Percentiles rank a stretch among this genome's conserved stretches.
phyloP scores from a whole-genome alignment of 2,113 vertebrate genomes.

The Oreochromis aureus region DNA sequence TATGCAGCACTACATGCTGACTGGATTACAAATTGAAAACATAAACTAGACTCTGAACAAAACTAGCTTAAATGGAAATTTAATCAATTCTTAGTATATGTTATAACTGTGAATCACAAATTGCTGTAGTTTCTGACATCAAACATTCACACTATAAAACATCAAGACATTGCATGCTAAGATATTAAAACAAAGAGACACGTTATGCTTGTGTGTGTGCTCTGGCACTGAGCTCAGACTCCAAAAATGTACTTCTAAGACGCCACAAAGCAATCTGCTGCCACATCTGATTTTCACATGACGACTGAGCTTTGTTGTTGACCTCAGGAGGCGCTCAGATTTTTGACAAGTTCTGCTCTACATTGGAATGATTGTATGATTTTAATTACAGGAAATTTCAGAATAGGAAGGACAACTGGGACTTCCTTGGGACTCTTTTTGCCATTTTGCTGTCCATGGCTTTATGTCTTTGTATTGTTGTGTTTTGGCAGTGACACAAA shows the following conservation, averaged over 20 bases:
- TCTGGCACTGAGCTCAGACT: constrained; percentile 39
- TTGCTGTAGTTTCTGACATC: background rate
- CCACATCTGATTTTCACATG: constrained; percentile 64
- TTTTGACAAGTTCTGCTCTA: constrained; percentile 33
- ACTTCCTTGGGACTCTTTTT: constrained; percentile 20
- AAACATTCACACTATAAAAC: background rate
- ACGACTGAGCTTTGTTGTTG: constrained; percentile 48
- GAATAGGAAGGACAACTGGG: constrained; percentile 13
- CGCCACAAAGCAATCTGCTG: constrained; percentile 53
- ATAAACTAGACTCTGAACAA: background rate
- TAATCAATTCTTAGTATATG: background rate
- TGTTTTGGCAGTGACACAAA: background rate
- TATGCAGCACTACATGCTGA: background rate
- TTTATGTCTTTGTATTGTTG: background rate
- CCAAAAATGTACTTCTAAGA: constrained; percentile 41
- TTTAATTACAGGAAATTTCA: constrained; percentile 59
- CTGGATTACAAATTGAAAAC: background rate
- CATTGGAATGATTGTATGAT: constrained; percentile 38
- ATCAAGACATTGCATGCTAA: background rate
- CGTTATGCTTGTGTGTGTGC: background rate
- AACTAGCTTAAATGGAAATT: background rate
- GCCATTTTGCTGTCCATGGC: background rate
- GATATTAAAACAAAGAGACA: constrained; percentile 6
- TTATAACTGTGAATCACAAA: background rate
- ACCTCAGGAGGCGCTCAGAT: constrained; percentile 34